Conservation (phyloP, 2,113 vertebrate genomes). For the Promerops cafer region DNA sequence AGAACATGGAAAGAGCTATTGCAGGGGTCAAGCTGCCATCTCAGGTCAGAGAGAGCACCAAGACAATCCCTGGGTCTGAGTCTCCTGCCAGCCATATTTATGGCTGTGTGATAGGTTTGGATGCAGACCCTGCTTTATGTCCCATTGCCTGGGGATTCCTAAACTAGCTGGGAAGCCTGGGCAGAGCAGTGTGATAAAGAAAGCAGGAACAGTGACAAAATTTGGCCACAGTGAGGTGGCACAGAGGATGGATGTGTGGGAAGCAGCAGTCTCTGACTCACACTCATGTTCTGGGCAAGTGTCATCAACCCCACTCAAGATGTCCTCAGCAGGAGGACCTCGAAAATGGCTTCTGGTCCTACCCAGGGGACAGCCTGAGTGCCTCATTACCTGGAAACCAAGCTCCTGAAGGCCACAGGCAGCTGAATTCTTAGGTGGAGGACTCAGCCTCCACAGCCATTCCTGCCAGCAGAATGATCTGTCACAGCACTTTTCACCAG, state of each 20-base stretch:
- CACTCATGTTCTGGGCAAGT: background rate
- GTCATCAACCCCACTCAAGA: background rate
- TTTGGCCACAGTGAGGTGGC: background rate
- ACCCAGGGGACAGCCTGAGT: background rate
- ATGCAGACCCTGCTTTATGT: background rate
- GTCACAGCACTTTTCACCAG: background rate
- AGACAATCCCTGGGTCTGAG: background rate
- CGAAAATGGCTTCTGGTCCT: background rate
- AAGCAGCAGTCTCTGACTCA: background rate
- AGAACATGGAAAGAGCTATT: background rate
- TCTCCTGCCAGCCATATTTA: accelerated
- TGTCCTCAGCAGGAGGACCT: background rate
- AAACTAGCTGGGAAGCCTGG: background rate
- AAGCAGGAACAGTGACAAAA: background rate
- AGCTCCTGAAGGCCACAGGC: background rate
- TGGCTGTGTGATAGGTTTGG: background rate
- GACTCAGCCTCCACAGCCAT: background rate
- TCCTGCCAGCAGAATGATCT: background rate
- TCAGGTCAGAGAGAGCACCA: background rate
- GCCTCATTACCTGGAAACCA: background rate
- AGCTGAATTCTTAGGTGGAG: background rate
- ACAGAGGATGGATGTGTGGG: background rate
- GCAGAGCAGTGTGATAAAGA: background rate
- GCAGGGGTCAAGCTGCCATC: background rate
- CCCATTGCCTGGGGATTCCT: background rate